Evolutionary conservation across 2,113 vertebrate species (phyloP).

Genomic region (Glareola pratincola): DNA sequence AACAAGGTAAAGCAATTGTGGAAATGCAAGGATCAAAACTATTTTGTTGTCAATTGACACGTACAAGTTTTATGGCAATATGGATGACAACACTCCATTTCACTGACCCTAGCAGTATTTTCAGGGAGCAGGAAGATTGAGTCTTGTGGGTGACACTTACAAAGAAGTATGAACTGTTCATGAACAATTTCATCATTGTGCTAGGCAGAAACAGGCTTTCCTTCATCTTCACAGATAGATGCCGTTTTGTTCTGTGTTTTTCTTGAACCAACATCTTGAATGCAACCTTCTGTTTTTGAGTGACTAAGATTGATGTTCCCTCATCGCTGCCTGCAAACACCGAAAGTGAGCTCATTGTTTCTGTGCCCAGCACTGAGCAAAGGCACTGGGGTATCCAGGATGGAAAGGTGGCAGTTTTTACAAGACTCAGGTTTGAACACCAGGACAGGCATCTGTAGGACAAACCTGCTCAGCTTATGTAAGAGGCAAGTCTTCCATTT

Average conservation of each 20-base stretch:
- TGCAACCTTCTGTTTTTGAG: conserved; percentile 43
- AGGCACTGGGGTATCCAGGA: neutral
- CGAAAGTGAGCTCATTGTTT: neutral
- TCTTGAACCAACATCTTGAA: conserved; percentile 35
- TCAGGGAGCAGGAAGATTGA: neutral
- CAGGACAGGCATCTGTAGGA: neutral
- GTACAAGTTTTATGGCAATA: neutral
- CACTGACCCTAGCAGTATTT: neutral
- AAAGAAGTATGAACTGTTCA: neutral
- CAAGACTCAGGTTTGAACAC: neutral
- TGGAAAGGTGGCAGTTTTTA: neutral
- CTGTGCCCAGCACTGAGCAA: neutral
- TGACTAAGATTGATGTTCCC: conserved; percentile 15
- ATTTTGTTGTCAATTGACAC: neutral
- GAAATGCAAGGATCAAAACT: neutral
- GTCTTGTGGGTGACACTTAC: neutral
- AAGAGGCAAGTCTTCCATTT: neutral
- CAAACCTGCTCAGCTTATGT: fast-evolving
- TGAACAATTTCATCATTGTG: conserved; percentile 6
- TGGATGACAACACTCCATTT: neutral
- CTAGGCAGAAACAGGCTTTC: conserved; percentile 4
- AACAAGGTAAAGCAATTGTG: neutral
- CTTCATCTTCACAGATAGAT: conserved; percentile 27
- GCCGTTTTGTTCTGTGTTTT: conserved; percentile 46
- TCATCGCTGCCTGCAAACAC: neutral